A percentile compares a stretch with the other conserved stretches of the same genome.
phyloP scores from a whole-genome alignment of 2,797 vertebrate species.

The Melanogrammus aeglefinus region DNA sequence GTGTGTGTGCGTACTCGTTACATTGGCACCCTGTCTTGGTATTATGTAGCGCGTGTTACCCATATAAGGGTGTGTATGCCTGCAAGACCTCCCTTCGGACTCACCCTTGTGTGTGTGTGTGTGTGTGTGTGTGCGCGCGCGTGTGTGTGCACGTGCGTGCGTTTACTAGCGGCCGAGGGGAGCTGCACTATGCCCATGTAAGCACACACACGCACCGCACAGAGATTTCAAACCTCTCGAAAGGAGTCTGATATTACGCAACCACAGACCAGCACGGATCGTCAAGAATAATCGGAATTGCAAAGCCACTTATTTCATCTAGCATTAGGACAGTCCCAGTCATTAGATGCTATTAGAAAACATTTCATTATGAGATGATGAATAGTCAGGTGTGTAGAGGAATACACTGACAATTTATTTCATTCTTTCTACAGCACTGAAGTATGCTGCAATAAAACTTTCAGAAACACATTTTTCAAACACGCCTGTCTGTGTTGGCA shows the following conservation, averaged over 20 bases:
- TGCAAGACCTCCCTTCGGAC: constrained; percentile 55
- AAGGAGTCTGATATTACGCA: neutral
- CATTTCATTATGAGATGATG: neutral
- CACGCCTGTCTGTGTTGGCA: neutral
- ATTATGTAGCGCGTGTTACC: constrained; percentile 51
- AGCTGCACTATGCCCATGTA: constrained; percentile 72
- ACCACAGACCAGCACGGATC: constrained; percentile 8
- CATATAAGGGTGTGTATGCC: constrained; percentile 69
- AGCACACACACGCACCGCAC: constrained; percentile 55
- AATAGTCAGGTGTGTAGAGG: neutral
- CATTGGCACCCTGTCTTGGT: constrained; percentile 59
- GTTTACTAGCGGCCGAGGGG: constrained; percentile 54
- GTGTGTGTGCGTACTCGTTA: constrained; percentile 30
- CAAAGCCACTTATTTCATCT: neutral
- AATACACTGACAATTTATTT: neutral
- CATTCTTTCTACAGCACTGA: neutral
- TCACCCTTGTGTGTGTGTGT: constrained; percentile 31
- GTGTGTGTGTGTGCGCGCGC: constrained; percentile 37
- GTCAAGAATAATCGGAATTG: neutral
- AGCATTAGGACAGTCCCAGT: neutral
- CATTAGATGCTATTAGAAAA: neutral
- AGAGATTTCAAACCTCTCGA: constrained; percentile 22
- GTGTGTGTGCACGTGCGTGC: constrained; percentile 41
- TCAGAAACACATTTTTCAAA: neutral
- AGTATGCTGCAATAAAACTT: no score